phyloP scores from a whole-genome alignment of 2,113 vertebrate species.

The Sprattus sprattus region DNA sequence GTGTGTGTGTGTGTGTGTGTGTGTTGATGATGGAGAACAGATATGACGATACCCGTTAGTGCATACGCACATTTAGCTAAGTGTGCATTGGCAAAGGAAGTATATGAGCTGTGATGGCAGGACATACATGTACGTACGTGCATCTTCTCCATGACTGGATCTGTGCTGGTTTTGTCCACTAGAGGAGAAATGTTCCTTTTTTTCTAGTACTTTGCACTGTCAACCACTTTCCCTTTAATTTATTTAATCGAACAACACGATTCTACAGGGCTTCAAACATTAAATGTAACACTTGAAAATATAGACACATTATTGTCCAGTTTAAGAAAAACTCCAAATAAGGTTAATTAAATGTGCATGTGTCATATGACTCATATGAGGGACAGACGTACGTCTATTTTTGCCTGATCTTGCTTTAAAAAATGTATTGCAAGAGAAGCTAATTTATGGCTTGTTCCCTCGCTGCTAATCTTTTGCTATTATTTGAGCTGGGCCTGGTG shows the following conservation, averaged over 20 bases:
- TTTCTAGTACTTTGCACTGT: background rate
- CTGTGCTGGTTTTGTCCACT: too few relatives aligned
- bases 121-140: too few relatives aligned
- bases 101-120: too few relatives aligned
- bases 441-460: background rate
- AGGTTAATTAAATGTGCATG: background rate
- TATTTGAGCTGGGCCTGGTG: background rate
- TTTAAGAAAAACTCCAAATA: background rate
- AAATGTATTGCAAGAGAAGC: background rate
- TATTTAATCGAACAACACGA: too few relatives aligned
- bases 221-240: too few relatives aligned
- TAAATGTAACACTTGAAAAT: background rate
- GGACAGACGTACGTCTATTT: background rate
- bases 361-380: background rate
- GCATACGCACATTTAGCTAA: too few relatives aligned
- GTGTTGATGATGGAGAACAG: background rate
- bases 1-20: background rate
- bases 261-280: background rate
- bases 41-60: background rate
- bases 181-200: too few relatives aligned
- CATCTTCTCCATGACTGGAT: too few relatives aligned
- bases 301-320: background rate
- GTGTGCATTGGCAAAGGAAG: too few relatives aligned
- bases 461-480: background rate
- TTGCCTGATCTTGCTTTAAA: background rate